Evolutionary conservation across 2,888 invertebrate species (phyloP).

Genomic region (Automeris io): DNA sequence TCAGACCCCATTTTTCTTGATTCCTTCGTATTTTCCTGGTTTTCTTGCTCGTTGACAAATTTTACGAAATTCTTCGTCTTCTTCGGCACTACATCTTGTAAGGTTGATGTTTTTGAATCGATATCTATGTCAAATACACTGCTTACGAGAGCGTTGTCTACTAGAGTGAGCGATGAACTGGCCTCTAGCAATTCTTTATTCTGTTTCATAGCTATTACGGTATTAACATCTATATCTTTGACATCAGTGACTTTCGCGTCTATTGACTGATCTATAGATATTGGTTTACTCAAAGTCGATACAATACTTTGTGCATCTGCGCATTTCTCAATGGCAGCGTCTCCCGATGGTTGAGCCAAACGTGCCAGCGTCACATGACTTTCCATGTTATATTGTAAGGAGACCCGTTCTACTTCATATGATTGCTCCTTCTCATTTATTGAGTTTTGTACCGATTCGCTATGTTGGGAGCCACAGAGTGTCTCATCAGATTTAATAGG

Average conservation of each 20-base stretch:
- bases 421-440: conserved; percentile 8
- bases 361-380: conserved; percentile 9
- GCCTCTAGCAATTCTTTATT: conserved; percentile 44
- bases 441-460: conserved; percentile 5
- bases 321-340: conserved; percentile 14
- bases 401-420: conserved; percentile 14
- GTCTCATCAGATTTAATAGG: conserved; percentile 23
- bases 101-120: conserved; percentile 7
- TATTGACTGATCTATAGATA: conserved; percentile 29
- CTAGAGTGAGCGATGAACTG: conserved; percentile 50
- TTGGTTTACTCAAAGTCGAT: conserved; percentile 22
- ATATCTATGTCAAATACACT: conserved; percentile 19
- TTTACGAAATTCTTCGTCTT: conserved; percentile 21
- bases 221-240: conserved; percentile 44
- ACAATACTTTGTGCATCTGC: conserved; percentile 14
- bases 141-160: conserved; percentile 37
- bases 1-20: conserved; percentile 22
- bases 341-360: conserved; percentile 16
- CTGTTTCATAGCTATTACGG: conserved; percentile 51
- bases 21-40: conserved; percentile 12
- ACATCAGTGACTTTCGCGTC: conserved; percentile 20
- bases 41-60: conserved; percentile 26
- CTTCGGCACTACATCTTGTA: conserved; percentile 3
- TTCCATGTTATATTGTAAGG: conserved; percentile 15
- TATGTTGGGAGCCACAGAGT: conserved; percentile 10